Base-by-base conservation (phyloP, 2,113 vertebrate genomes). In the Podarcis raffonei region DNA sequence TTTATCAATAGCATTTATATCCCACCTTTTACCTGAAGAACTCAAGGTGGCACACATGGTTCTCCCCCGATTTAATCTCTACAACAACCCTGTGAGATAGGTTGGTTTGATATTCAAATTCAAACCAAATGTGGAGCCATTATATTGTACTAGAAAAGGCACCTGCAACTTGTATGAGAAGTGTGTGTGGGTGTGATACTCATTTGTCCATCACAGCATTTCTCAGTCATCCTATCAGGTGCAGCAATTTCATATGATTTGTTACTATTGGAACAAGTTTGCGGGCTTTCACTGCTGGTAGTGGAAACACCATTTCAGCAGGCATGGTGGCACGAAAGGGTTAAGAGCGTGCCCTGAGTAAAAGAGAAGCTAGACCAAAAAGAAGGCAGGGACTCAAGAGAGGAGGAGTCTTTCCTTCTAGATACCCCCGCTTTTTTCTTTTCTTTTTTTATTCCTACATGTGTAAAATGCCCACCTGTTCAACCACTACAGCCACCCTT, bases 401-500 rank as follows among this genome's bases (percentile, higher is more conserved):
- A 53, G 48, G 48, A n/a, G 37, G 0, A 35, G 71, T 25, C 0
- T 1, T 3, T 3, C 4, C 27, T 20, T 1, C 8, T 4, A 8
- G 13, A 62, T 2, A 1, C 2, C 27, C n/a, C 27, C n/a, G 48
- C 48, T 53, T 53, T 53, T 53, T 53, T 0, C 48, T 53, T 53
- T 53, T 53, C 48, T 53, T 22, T 12, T 12, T 48, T 18, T 8
- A 0, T 32, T 7, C 1, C 86, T 32, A 66, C 1, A 0, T 23
- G 80, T 1, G 89, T 15, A 12, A 1, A 2, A 2, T 3, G 74
- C 81, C 94, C 94, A 93, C 94, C 96, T 93, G 91, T 90, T 25
- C 83, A 15, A n/a, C 84, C 90, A 62, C 48, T 81, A 1, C 80
- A 0, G 84, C 30, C 79, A 27, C 81, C 81, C 57, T 42, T 65